phyloP scores from a whole-genome alignment of 2,113 vertebrate genomes.

The Amphiprion ocellaris region DNA sequence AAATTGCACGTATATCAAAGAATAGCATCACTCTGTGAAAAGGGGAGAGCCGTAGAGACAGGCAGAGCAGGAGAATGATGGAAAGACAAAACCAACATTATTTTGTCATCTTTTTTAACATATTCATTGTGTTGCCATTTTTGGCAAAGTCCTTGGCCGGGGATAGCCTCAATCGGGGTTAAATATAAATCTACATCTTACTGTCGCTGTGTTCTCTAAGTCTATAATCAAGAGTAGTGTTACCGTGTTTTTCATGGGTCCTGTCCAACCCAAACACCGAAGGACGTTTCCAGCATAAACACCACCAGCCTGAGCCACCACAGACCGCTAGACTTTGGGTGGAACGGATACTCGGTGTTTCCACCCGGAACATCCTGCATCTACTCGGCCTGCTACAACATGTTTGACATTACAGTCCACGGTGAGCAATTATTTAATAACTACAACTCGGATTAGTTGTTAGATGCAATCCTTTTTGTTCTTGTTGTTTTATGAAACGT shows the following conservation, averaged over 20 bases:
- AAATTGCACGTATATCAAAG: slow-evolving; percentile 77
- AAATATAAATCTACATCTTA: slow-evolving; percentile 57
- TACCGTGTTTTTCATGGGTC: slow-evolving; percentile 69
- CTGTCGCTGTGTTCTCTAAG: slow-evolving; percentile 53
- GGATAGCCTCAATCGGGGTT: slow-evolving; percentile 53
- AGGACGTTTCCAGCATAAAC: slow-evolving; percentile 76
- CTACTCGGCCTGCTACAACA: neutral
- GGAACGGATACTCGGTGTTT: slow-evolving; percentile 45
- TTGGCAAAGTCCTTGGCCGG: slow-evolving; percentile 49
- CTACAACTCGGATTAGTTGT: neutral
- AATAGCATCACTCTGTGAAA: slow-evolving; percentile 64
- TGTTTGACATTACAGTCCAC: neutral
- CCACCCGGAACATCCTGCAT: slow-evolving; percentile 40
- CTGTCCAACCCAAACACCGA: slow-evolving; percentile 69
- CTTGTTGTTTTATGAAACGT: neutral
- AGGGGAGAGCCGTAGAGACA: neutral
- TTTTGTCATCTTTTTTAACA: neutral
- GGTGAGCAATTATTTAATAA: slow-evolving; percentile 9
- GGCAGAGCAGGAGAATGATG: neutral
- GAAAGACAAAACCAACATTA: slow-evolving; percentile 20
- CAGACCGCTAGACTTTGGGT: slow-evolving; percentile 51
- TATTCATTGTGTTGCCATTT: slow-evolving; percentile 46
- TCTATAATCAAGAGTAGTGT: slow-evolving; percentile 68
- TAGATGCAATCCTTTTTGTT: neutral
- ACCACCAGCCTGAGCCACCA: slow-evolving; percentile 63